Evolutionary conservation across 2,797 vertebrate species (phyloP).

Genomic region (Iguana delicatissima): DNA sequence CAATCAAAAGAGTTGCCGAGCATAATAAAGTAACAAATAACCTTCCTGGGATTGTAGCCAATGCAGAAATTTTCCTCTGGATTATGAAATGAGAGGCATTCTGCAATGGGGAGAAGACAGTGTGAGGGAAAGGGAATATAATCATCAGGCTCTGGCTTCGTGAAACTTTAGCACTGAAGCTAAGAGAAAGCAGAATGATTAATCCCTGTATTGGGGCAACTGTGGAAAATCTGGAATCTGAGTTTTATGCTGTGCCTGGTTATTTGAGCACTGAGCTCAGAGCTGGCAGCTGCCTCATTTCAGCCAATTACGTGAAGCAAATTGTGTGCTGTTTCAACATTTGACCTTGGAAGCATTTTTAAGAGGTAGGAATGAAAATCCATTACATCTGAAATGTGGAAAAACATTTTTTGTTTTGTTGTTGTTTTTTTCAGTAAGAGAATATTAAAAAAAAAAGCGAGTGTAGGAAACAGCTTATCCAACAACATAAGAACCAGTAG

Average conservation of each 20-base stretch:
- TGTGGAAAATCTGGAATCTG: constrained; percentile 4
- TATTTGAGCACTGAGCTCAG: constrained; percentile 44
- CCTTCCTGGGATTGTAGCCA: constrained; percentile 45
- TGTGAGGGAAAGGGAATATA: neutral
- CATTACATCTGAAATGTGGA: neutral
- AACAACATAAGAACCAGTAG: neutral
- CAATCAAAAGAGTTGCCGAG: neutral
- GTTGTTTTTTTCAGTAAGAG: constrained; percentile 7
- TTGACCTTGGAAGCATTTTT: constrained; percentile 35
- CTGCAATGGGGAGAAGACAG: neutral
- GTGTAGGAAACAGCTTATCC: neutral
- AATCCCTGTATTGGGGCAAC: neutral
- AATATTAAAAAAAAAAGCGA: neutral
- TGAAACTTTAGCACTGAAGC: neutral
- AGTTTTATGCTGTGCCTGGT: neutral
- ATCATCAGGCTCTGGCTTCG: neutral
- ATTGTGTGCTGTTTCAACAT: constrained; percentile 19
- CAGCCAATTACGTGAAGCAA: constrained; percentile 47
- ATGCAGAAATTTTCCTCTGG: constrained; percentile 9
- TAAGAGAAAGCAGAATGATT: neutral
- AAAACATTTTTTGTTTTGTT: too few relatives aligned
- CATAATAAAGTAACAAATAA: constrained; percentile 1
- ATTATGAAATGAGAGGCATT: constrained; percentile 12
- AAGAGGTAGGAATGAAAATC: neutral
- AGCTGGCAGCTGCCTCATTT: constrained; percentile 41